These are phyloP conservation scores for Bicyclus anynana DNA, from an alignment of 1,140 invertebrate genomes.

Conservation along the genomic window DNA sequence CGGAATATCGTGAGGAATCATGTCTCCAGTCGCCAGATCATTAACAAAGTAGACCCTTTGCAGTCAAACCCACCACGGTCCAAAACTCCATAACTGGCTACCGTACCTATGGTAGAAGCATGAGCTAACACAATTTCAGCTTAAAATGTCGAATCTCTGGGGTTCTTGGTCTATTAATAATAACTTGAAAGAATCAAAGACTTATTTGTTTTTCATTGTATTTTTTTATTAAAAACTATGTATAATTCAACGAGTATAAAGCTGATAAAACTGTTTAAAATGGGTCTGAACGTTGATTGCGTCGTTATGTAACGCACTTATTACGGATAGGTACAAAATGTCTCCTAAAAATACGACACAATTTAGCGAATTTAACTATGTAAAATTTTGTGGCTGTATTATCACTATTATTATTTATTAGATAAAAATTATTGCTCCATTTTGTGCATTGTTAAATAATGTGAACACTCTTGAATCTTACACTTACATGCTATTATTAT, in stretches of 20 bases:
- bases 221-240: slow-evolving; percentile 51
- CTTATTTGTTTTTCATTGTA: slow-evolving; percentile 13
- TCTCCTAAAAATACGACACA: slow-evolving; percentile 13
- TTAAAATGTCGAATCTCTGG: no score
- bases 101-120: no score
- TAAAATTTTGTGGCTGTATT: slow-evolving; percentile 17
- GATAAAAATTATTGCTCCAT: slow-evolving; percentile 16
- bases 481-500: background rate
- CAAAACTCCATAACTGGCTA: no score
- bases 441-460: slow-evolving; percentile 10
- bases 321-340: background rate
- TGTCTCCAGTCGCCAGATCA: no score
- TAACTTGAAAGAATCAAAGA: slow-evolving; percentile 17
- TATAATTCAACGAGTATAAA: slow-evolving; percentile 58
- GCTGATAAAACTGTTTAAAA: slow-evolving; percentile 38
- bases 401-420: slow-evolving; percentile 4
- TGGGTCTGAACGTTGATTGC: slow-evolving; percentile 21
- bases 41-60: no score
- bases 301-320: slow-evolving; percentile 7
- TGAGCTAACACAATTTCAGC: no score
- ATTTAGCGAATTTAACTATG: slow-evolving; percentile 12
- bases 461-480: background rate
- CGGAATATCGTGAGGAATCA: no score
- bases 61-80: no score
- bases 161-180: no score